phyloP scores from a whole-genome alignment of 2,797 vertebrate genomes.

The Bufotes viridis region DNA sequence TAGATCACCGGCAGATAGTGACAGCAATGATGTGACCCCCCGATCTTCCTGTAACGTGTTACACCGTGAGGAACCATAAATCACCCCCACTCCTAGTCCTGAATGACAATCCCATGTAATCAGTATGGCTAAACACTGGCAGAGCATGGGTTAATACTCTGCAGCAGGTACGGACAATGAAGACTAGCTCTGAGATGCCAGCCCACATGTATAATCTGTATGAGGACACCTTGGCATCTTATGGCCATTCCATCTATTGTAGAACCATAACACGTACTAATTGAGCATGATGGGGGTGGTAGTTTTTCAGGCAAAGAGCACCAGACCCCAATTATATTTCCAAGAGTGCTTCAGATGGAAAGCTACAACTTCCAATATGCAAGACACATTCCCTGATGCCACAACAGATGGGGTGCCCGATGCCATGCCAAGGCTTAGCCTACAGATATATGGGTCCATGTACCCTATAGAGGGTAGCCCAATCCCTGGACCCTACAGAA shows the following conservation, averaged over 20 bases:
- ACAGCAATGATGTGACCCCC: slow-evolving; percentile 17
- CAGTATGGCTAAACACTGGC: neutral
- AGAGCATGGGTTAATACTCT: neutral
- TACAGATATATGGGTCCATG: neutral
- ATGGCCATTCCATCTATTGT: neutral
- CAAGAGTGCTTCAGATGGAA: neutral
- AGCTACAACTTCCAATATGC: neutral
- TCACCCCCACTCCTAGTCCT: neutral
- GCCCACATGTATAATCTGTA: no score
- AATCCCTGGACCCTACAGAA: no score
- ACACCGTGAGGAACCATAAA: neutral
- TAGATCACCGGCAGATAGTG: neutral
- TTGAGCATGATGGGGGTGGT: neutral
- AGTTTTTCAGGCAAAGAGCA: neutral
- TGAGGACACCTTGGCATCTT: no score
- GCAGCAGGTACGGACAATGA: neutral
- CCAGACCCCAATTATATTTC: neutral
- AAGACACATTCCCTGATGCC: neutral
- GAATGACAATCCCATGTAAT: neutral
- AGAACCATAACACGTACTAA: neutral
- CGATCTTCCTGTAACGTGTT: neutral
- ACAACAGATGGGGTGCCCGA: neutral
- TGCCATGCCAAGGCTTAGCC: neutral
- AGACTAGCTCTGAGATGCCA: neutral
- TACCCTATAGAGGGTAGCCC: no score